Base-by-base conservation (phyloP, 35 echinoderm and acorn worm species). In the Lytechinus variegatus region DNA sequence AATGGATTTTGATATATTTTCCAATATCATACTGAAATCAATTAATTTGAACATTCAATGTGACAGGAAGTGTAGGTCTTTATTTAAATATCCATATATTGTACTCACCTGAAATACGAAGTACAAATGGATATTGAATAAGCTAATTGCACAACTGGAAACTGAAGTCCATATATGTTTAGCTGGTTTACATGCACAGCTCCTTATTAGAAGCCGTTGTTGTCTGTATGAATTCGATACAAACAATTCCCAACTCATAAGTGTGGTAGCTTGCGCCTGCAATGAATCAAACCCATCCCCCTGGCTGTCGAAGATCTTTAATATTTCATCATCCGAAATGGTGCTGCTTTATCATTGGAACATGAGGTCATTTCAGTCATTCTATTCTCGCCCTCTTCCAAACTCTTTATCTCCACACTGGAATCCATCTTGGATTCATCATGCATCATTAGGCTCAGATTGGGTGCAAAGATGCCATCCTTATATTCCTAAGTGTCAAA, bases 391-490 rank as follows among this genome's bases (percentile, higher is more conserved):
- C 66, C 66, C n/a, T 79, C 14, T 24, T 24, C 6, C 66, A n/a
- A 16, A 0, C 61, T 24, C 21, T 79, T 44, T 79, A 24, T 79
- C 66, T 79, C 66, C 19, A 1, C 16, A 79, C 0, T 24, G 19
- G n/a, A 6, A 79, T 79, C 66, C 66, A 79, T 79, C 66, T n/a
- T 24, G 66, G 6, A 79, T 79, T 24, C n/a, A 16, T 79, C 66
- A 79, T 79, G 66, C 66, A 79, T 79, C 66, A 79, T 79, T 79
- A 79, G 66, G 66, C n/a, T 79, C 14, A 16, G 12, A 16, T n/a
- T 79, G 66, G 66, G n/a, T 79, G 66, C 6, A 79, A 79, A 79
- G 66, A 79, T 79, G 66, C 66, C 66, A 79, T 79, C 66, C 66
- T 79, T 24, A 6, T 21, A 21, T 44, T 44, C 56, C 13, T 1